Percentiles rank a stretch among this genome's conserved stretches.
These are phyloP conservation scores for Tethya wilhelma DNA, from an alignment of 37 sponge, comb jelly and placozoan species.

Conservation along the genomic window DNA sequence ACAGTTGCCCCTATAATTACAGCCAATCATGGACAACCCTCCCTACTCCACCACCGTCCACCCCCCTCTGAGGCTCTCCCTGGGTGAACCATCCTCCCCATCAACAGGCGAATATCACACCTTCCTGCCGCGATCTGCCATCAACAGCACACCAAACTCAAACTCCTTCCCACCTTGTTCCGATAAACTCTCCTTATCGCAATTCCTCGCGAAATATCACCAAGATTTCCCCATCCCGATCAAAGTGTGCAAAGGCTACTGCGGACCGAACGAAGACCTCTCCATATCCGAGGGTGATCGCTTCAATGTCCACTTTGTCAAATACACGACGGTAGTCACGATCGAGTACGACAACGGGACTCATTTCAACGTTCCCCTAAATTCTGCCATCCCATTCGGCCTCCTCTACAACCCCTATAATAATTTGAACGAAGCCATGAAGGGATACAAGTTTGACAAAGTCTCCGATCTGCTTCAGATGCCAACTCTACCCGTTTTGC, in stretches of 20 bases:
- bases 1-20: no score
- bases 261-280: conserved; percentile 46
- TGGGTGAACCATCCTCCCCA: no score
- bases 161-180: no score
- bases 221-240: conserved; percentile 33
- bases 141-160: no score
- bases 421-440: conserved; percentile 14
- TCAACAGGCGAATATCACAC: no score
- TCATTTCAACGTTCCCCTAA: conserved; percentile 38
- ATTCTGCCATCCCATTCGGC: conserved; percentile 53
- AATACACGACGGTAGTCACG: conserved; percentile 35
- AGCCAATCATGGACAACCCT: no score
- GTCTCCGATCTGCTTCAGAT: conserved; percentile 48
- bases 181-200: no score
- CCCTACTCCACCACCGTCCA: no score
- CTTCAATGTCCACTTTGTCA: conserved; percentile 66
- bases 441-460: conserved; percentile 43
- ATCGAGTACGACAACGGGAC: conserved; percentile 33
- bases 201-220: conserved; percentile 17
- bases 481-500: conserved; percentile 39
- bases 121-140: no score
- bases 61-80: no score
- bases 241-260: conserved; percentile 49
- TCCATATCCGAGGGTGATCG: conserved; percentile 63
- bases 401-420: conserved; percentile 50